These are phyloP conservation scores for Pseudococcus jackbeardsleyi DNA, from an alignment of 2,888 invertebrate species.

Conservation along the genomic window DNA sequence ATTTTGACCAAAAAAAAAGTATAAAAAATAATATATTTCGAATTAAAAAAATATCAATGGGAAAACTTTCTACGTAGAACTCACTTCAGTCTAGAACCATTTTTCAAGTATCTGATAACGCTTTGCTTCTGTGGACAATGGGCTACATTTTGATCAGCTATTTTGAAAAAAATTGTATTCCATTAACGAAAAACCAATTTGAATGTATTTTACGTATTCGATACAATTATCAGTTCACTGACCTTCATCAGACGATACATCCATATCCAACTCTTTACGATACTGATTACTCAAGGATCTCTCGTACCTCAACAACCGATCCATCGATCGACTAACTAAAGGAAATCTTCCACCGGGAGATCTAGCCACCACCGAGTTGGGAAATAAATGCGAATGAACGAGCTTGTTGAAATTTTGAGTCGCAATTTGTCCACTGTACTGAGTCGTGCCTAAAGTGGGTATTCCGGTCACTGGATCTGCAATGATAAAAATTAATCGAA, in stretches of 20 bases:
- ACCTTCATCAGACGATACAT: slow-evolving; percentile 53
- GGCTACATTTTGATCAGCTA: slow-evolving; percentile 25
- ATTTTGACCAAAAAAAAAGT: background rate
- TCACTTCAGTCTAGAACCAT: slow-evolving; percentile 79
- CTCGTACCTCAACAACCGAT: slow-evolving; percentile 64
- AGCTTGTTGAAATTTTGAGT: slow-evolving; percentile 82
- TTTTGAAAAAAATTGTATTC: too few species aligned
- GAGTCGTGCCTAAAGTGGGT: slow-evolving; percentile 75
- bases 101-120: slow-evolving; percentile 75
- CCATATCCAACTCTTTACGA: slow-evolving; percentile 60
- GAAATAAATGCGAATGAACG: slow-evolving; percentile 81
- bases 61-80: slow-evolving; percentile 67
- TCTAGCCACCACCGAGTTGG: slow-evolving; percentile 71
- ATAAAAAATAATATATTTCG: background rate
- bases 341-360: background rate
- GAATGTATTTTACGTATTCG: background rate
- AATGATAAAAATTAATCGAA: slow-evolving; percentile 63
- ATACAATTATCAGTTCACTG: background rate
- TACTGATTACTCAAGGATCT: slow-evolving; percentile 63
- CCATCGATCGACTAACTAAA: slow-evolving; percentile 53
- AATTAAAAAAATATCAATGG: background rate
- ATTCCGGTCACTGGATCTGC: slow-evolving; percentile 81
- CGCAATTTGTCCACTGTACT: slow-evolving; percentile 71
- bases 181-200: too few species aligned
- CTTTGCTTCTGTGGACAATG: slow-evolving; percentile 68